Conservation (phyloP, 2,797 vertebrate species). For the Monodelphis domestica region DNA sequence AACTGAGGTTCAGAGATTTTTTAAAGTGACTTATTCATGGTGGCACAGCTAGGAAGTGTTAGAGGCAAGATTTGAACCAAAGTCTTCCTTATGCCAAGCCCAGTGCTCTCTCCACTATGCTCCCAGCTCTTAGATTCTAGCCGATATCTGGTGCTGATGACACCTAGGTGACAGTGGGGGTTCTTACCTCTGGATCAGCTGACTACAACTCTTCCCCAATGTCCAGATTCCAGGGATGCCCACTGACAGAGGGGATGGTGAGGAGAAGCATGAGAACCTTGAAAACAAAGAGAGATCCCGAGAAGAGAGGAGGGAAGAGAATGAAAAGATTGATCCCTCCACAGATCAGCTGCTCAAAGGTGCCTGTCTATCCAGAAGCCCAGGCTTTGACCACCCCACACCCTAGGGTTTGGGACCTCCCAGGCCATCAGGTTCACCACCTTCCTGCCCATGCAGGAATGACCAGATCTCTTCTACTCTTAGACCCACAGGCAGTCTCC, state of each 20-base stretch:
- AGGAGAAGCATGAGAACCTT: conserved; percentile 68
- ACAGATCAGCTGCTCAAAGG: conserved; percentile 85
- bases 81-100: neutral
- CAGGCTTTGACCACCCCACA: neutral
- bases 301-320: conserved; percentile 85
- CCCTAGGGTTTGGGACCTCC: too few relatives aligned
- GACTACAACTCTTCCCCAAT: neutral
- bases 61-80: neutral
- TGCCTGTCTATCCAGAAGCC: conserved; percentile 52
- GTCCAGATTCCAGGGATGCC: neutral
- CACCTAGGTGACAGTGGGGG: neutral
- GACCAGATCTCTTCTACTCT: neutral
- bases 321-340: conserved; percentile 84
- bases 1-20: neutral
- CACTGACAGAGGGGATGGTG: conserved; percentile 74
- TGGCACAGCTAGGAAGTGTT: neutral
- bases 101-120: neutral
- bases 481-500: too few relatives aligned
- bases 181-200: neutral
- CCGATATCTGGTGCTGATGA: neutral
- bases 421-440: rapidly evolving
- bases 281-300: conserved; percentile 76
- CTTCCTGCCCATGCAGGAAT: rapidly evolving
- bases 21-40: neutral
- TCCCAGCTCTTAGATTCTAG: neutral